These are phyloP conservation scores for Aspidapion aeneum DNA, from an alignment of 2,888 invertebrate species.

Conservation along the genomic window DNA sequence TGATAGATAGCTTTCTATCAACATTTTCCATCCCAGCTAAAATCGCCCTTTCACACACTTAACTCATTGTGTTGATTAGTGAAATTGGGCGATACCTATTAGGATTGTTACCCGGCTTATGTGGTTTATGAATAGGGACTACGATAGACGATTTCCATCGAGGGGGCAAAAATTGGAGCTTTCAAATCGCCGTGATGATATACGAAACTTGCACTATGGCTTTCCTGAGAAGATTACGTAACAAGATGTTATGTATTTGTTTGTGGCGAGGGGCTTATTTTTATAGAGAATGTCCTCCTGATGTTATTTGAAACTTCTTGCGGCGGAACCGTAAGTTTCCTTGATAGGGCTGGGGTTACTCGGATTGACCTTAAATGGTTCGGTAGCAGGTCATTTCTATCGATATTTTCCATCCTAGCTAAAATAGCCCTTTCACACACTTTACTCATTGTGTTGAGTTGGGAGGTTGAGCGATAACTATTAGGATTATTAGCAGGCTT, in stretches of 20 bases:
- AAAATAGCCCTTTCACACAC: not conserved
- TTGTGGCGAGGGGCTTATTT: conserved; percentile 26
- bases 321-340: not conserved
- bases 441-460: not conserved
- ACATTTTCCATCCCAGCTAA: not conserved
- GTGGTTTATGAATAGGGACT: not conserved
- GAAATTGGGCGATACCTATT: conserved; percentile 6
- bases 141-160: too few relatives aligned
- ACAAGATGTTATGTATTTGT: conserved; percentile 15
- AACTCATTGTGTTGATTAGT: conserved; percentile 1
- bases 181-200: too few relatives aligned
- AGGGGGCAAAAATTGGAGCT: too few relatives aligned
- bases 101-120: not conserved
- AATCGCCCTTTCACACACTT: conserved; percentile 1
- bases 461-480: conserved; percentile 5
- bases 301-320: not conserved
- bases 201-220: too few relatives aligned
- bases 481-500: not conserved
- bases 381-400: too few relatives aligned
- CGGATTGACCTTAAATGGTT: not conserved
- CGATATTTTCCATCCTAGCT: not conserved
- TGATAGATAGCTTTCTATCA: not conserved
- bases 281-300: conserved; percentile 17
- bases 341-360: not conserved
- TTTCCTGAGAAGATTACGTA: conserved; percentile 31